phyloP scores from a whole-genome alignment of 2,113 vertebrate species.

The Galeopterus variegatus region DNA sequence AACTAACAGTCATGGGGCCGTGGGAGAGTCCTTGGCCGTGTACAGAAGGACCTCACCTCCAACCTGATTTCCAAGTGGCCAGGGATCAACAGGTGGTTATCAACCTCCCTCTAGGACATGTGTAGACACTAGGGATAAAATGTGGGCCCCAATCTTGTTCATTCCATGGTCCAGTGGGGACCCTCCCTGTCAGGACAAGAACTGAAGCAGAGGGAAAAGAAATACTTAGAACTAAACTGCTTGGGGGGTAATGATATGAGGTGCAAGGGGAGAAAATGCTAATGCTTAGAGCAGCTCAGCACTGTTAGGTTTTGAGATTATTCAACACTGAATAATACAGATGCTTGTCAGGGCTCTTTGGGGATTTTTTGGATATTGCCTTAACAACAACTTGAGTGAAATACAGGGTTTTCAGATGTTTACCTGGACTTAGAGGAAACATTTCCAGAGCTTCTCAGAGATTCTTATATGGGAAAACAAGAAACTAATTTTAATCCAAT shows the following conservation, averaged over 20 bases:
- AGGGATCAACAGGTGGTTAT: background rate
- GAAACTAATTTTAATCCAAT: constrained; percentile 15
- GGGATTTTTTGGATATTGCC: background rate
- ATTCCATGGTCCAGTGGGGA: background rate
- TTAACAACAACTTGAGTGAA: background rate
- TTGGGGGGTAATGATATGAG: background rate
- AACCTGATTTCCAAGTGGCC: background rate
- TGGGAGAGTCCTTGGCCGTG: background rate
- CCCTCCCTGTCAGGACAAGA: background rate
- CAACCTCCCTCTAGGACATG: background rate
- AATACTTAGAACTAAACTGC: background rate
- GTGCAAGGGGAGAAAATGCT: background rate
- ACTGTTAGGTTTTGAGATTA: background rate
- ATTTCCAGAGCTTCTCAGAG: constrained; percentile 30
- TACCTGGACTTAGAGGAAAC: constrained; percentile 13
- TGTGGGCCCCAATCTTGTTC: background rate
- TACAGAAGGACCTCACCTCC: background rate
- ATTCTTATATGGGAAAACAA: constrained; percentile 11
- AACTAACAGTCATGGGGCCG: background rate
- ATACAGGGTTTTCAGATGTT: constrained; percentile 1
- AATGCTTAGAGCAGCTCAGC: background rate
- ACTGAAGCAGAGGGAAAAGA: background rate
- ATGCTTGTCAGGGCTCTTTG: background rate
- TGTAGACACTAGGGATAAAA: background rate
- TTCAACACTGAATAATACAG: background rate